Evolutionary conservation across 2,888 invertebrate genomes (phyloP).

Genomic region (Nezara viridula): DNA sequence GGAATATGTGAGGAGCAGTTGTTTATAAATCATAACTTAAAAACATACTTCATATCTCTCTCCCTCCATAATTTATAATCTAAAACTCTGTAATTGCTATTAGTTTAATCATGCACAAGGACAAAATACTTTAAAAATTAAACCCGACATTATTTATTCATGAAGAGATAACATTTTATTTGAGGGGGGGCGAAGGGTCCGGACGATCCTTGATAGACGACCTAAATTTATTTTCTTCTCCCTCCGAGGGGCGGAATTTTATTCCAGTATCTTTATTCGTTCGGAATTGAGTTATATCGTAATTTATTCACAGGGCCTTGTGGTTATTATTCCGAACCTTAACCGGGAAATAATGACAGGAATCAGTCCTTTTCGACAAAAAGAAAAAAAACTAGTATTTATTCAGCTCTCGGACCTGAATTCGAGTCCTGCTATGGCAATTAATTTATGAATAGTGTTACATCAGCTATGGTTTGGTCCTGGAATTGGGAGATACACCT

Average conservation of each 20-base stretch:
- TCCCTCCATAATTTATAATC: neutral
- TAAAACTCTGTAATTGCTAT: neutral
- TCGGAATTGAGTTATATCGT: neutral
- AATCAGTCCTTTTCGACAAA: too few relatives aligned
- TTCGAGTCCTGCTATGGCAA: too few relatives aligned
- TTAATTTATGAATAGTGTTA: too few relatives aligned
- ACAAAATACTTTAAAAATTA: neutral
- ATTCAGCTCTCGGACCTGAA: too few relatives aligned
- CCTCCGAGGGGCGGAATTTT: neutral
- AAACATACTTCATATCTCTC: neutral
- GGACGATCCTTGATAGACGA: neutral
- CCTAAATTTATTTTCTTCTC: neutral
- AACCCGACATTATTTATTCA: neutral
- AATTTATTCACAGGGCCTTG: neutral
- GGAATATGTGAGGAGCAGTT: too few relatives aligned
- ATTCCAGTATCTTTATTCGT: neutral
- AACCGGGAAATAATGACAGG: neutral
- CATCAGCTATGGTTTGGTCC: too few relatives aligned
- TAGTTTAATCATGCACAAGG: neutral
- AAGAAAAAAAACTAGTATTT: too few relatives aligned
- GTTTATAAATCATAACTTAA: too few relatives aligned
- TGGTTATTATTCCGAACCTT: neutral
- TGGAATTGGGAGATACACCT: too few relatives aligned
- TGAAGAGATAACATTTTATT: slow-evolving; percentile 5
- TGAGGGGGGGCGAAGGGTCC: neutral